Conservation (phyloP, 2,888 invertebrate species). For the Xestia rhomboidea region DNA sequence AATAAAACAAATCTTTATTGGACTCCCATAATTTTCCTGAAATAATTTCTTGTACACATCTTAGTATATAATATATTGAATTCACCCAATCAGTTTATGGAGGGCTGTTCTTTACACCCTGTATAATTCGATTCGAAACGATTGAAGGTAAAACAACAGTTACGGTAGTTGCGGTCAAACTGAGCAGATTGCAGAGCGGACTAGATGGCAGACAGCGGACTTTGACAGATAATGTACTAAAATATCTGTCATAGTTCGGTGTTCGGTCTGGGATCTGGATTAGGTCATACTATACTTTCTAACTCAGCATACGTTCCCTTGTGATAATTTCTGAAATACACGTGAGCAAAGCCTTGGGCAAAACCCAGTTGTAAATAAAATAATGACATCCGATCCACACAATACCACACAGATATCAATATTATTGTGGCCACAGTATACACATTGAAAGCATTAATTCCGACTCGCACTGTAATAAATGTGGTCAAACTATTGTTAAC, state of each 20-base stretch:
- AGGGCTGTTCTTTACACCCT: too few relatives aligned
- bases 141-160: not conserved
- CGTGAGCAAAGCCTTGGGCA: not conserved
- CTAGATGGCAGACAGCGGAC: too few relatives aligned
- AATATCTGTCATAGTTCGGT: too few relatives aligned
- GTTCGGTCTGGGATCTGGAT: not conserved
- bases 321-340: not conserved
- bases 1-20: too few relatives aligned
- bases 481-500: constrained; percentile 19
- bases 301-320: not conserved
- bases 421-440: constrained; percentile 21
- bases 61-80: too few relatives aligned
- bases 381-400: not conserved
- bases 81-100: too few relatives aligned
- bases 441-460: constrained; percentile 28
- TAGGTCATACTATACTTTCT: not conserved
- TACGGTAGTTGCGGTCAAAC: not conserved
- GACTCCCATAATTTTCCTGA: too few relatives aligned
- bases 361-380: not conserved
- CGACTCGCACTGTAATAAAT: constrained; percentile 2
- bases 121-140: not conserved
- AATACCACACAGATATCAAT: constrained; percentile 31
- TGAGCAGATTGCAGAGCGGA: not conserved
- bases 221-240: too few relatives aligned
- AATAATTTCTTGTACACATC: too few relatives aligned